A percentile compares a stretch with the other conserved stretches of the same genome.
Conservation (phyloP, 1,140 invertebrate genomes). For the Aphidius gifuensis region DNA sequence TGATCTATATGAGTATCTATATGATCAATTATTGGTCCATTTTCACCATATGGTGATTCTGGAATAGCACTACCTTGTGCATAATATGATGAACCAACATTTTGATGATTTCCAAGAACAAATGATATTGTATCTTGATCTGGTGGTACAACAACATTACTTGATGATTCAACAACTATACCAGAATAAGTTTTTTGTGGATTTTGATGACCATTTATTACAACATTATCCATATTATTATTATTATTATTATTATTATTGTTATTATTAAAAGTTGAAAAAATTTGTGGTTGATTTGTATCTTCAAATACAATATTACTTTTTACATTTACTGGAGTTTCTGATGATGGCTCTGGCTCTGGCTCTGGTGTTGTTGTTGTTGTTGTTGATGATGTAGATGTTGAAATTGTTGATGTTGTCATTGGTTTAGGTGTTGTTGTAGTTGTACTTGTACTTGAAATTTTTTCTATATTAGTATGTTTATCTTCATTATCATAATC, state of each 20-base stretch:
- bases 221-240: neutral
- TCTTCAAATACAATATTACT: no score
- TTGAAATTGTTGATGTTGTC: neutral
- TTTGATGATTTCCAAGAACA: constrained; percentile 62
- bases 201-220: constrained; percentile 35
- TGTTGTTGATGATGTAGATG: neutral
- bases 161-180: constrained; percentile 55
- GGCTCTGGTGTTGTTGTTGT: constrained; percentile 16
- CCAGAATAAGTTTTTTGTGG: constrained; percentile 32
- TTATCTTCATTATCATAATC: constrained; percentile 26
- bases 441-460: neutral
- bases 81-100: constrained; percentile 55
- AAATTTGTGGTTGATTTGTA: neutral
- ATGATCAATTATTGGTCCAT: neutral
- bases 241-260: neutral
- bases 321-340: neutral
- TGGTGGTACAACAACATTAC: constrained; percentile 62
- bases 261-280: neutral
- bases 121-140: constrained; percentile 65
- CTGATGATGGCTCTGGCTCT: neutral
- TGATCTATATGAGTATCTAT: neutral
- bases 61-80: constrained; percentile 47
- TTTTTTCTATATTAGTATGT: constrained; percentile 3
- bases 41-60: constrained; percentile 50
- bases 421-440: constrained; percentile 15